phyloP scores from a whole-genome alignment of 2,797 vertebrate genomes.

The Danio tinwini region DNA sequence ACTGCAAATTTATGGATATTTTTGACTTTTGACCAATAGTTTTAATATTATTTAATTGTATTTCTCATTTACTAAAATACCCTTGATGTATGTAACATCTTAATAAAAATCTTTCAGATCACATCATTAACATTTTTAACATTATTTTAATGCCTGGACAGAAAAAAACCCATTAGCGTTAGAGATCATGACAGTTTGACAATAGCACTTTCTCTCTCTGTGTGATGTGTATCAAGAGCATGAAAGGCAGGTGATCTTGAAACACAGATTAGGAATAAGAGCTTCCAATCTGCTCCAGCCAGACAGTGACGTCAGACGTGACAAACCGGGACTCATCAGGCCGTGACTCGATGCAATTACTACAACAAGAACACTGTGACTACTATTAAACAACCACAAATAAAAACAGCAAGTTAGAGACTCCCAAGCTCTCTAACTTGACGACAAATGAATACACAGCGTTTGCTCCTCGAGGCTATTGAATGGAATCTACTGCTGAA shows the following conservation, averaged over 20 bases:
- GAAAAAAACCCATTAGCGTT: not conserved
- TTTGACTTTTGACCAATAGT: too few relatives aligned
- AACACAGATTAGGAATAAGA: slow-evolving; percentile 58
- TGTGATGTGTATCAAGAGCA: not conserved
- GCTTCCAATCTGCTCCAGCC: slow-evolving; percentile 55
- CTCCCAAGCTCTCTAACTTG: not conserved
- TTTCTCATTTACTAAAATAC: too few relatives aligned
- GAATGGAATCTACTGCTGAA: slow-evolving; percentile 17
- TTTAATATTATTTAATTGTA: too few relatives aligned
- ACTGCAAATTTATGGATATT: too few relatives aligned
- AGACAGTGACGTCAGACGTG: slow-evolving; percentile 59
- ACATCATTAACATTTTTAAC: too few relatives aligned
- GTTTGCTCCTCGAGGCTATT: not conserved
- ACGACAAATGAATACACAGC: not conserved
- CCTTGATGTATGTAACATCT: too few relatives aligned
- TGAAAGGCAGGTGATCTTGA: slow-evolving; percentile 50
- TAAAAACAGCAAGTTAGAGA: not conserved
- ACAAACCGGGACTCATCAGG: slow-evolving; percentile 60
- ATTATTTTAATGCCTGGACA: too few relatives aligned
- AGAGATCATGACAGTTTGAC: not conserved
- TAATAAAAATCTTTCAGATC: too few relatives aligned
- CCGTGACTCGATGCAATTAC: slow-evolving; percentile 60
- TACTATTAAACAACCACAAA: slow-evolving; percentile 30
- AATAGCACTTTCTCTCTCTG: not conserved
- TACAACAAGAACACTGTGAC: slow-evolving; percentile 53